Percentiles rank a stretch among this genome's conserved stretches.
Evolutionary conservation across 2,888 invertebrate species (phyloP).

Genomic region (Pristionchus mayeri): DNA sequence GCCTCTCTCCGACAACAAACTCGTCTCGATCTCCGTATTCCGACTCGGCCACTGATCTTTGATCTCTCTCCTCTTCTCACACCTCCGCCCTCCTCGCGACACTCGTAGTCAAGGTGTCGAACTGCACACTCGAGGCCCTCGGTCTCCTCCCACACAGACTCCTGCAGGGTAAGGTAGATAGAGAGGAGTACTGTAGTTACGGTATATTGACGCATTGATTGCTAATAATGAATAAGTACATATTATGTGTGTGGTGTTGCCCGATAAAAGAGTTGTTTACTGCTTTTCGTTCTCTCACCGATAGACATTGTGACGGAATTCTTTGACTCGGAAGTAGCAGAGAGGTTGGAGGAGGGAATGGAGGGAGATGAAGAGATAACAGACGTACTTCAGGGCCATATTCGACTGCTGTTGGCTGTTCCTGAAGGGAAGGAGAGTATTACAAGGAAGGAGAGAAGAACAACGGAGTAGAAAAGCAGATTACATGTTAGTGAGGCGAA

Average conservation of each 20-base stretch:
- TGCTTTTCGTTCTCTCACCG: constrained; percentile 52
- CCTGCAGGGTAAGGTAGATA: not conserved
- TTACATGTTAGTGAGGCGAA: too few relatives aligned
- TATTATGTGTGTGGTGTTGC: not conserved
- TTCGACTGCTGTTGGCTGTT: constrained; percentile 12
- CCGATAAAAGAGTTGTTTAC: constrained; percentile 20
- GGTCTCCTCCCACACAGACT: constrained; percentile 5
- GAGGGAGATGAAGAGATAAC: constrained; percentile 61
- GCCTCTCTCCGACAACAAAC: not conserved
- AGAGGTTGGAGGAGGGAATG: constrained; percentile 69
- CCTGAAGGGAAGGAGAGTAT: too few relatives aligned
- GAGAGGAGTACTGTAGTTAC: not conserved
- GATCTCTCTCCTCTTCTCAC: not conserved
- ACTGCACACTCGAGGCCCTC: constrained; percentile 10
- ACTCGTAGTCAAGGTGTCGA: constrained; percentile 14
- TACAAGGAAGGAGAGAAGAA: too few relatives aligned
- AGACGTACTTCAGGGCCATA: constrained; percentile 57
- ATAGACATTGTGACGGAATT: constrained; percentile 63
- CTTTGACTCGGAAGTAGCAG: constrained; percentile 68
- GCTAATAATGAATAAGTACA: too few relatives aligned
- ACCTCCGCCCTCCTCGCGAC: not conserved
- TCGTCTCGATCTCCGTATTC: constrained; percentile 33
- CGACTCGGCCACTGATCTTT: constrained; percentile 10
- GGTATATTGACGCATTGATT: not conserved
- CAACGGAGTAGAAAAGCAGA: too few relatives aligned